Base-by-base conservation (phyloP, 2,888 invertebrate genomes). In the Nymphalis urticae region DNA sequence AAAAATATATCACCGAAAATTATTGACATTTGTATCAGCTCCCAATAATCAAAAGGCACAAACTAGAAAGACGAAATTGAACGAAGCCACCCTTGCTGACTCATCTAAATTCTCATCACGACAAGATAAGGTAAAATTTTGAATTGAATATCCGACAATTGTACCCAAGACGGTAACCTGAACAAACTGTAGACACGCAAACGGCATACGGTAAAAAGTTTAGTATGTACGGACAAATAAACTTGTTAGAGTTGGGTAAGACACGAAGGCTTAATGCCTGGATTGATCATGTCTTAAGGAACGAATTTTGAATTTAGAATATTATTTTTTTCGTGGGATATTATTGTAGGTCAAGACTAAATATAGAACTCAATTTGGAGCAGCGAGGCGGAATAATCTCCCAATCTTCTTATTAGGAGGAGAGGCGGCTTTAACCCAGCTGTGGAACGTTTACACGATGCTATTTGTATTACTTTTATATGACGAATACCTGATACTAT, bases 141-240 rank as follows among this genome's bases (percentile, higher is more conserved):
- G 61, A 50, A 19, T 36, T 58, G 51, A 61, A 58, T 69, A 58
- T 19, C 58, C 50, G 58, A 59, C 51, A 56, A 66, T 65, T 62
- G 64, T 71, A 54, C 36, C 58, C n/a, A 79, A 79, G 76, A 78
- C 73, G 71, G 62, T 75, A 78, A 75, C 79, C 81, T 80, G 79
- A 82, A 81, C 82, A 87, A 85, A 87, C 83, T 36, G 74, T 71
- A 76, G 76, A 78, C 76, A 86, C 86, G 86, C 82, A 81, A 75
- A 76, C 80, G 72, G 83, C 82, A 87, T 87, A 83, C 81, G 75
- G 76, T 76, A 79, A 80, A 83, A 84, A 81, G 80, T 80, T 78
- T 78, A 79, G 74, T 59, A 54, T 27, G 42, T 42, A 42, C 13
- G 42, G 27, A 51, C 19, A 51, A 51, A 51, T 51, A 51, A 51